phyloP scores from a whole-genome alignment of 2,888 invertebrate species.

The Augiades crinisus region DNA sequence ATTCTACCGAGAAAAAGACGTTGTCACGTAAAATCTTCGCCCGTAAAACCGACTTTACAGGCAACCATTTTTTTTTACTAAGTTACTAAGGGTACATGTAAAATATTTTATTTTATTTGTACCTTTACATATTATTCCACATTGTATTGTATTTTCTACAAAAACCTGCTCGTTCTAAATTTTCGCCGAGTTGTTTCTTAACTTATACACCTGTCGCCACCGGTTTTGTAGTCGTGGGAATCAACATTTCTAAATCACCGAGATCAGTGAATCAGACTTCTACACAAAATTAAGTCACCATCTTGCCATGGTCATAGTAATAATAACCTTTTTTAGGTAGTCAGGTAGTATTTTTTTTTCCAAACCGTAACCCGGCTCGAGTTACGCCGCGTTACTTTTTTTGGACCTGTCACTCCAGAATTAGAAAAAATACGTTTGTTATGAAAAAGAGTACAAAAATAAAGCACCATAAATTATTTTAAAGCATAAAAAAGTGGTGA shows the following conservation, averaged over 20 bases:
- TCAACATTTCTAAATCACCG: conserved; percentile 40
- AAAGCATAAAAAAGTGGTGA: too few species aligned
- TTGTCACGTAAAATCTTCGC: too few species aligned
- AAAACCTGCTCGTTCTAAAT: conserved; percentile 2
- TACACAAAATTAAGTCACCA: conserved; percentile 52
- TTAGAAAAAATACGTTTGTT: not conserved
- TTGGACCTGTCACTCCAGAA: not conserved
- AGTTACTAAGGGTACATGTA: too few species aligned
- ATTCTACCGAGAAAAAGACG: too few species aligned
- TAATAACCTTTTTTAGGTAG: conserved; percentile 49
- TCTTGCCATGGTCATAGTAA: conserved; percentile 62
- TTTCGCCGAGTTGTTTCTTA: conserved; percentile 10
- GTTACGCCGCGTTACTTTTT: conserved; percentile 6
- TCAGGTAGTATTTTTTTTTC: conserved; percentile 59
- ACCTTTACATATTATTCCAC: not conserved
- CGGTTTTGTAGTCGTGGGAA: conserved; percentile 56
- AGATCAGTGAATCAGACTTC: conserved; percentile 43
- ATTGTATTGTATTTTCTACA: not conserved
- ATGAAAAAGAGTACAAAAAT: not conserved
- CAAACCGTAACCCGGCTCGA: conserved; percentile 7
- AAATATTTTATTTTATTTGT: not conserved
- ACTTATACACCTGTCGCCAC: conserved; percentile 18
- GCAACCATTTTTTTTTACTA: too few species aligned
- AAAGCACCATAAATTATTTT: not conserved
- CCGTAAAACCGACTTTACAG: too few species aligned